Percentiles rank a stretch among this genome's conserved stretches.
Evolutionary conservation across 2,797 vertebrate species (phyloP).

Genomic region (Syngnathus rostellatus): DNA sequence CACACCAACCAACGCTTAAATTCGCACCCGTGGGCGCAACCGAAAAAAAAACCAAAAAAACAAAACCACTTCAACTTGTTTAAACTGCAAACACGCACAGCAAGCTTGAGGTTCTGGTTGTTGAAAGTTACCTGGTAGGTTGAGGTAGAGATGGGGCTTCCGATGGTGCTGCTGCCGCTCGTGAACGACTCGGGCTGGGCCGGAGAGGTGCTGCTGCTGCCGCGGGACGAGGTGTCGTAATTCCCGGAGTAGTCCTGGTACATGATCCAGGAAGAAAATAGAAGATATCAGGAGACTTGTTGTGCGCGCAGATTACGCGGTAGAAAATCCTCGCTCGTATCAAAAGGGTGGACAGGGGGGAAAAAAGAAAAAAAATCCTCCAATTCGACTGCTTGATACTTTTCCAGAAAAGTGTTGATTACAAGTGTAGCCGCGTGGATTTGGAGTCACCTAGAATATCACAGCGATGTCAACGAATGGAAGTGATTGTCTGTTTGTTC

Average conservation of each 20-base stretch:
- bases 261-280: constrained; percentile 80
- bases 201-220: constrained; percentile 95
- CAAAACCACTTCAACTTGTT: background rate
- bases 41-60: background rate
- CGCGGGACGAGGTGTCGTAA: constrained; percentile 97
- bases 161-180: constrained; percentile 77
- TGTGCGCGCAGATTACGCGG: constrained; percentile 27
- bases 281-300: constrained; percentile 47
- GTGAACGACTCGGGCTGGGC: constrained; percentile 88
- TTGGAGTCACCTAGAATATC: background rate
- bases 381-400: background rate
- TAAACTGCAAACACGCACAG: background rate
- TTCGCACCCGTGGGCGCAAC: background rate
- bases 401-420: constrained; percentile 21
- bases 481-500: constrained; percentile 4
- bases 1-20: background rate
- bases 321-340: constrained; percentile 39
- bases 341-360: constrained; percentile 30
- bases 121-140: constrained; percentile 76
- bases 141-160: constrained; percentile 75
- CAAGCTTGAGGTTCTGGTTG: background rate
- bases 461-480: background rate
- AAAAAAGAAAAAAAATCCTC: constrained; percentile 12
- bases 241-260: constrained; percentile 97
- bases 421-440: constrained; percentile 9